Evolutionary conservation across 1,140 invertebrate species (phyloP).

Genomic region (Branchinecta lindahli): DNA sequence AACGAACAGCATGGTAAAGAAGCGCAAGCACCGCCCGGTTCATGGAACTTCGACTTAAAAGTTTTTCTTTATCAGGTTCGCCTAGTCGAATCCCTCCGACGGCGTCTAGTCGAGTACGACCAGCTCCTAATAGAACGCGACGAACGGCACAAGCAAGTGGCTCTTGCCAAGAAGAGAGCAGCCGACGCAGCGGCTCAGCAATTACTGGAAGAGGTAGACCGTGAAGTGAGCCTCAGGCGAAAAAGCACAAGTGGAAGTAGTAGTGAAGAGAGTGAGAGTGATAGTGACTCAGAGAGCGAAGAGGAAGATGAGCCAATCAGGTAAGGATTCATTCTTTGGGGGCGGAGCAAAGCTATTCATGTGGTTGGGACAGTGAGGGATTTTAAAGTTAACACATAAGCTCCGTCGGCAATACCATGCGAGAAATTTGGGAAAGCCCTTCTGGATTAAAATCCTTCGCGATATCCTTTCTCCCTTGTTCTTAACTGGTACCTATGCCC

Average conservation of each 20-base stretch:
- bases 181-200: neutral
- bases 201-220: constrained; percentile 13
- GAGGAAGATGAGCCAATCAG: constrained; percentile 9
- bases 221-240: constrained; percentile 22
- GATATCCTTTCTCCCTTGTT: too few relatives aligned
- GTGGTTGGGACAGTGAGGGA: too few relatives aligned
- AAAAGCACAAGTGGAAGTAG: constrained; percentile 19
- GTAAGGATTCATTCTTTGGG: too few relatives aligned
- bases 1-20: too few relatives aligned
- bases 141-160: constrained; percentile 19
- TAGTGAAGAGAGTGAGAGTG: constrained; percentile 1
- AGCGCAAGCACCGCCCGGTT: too few relatives aligned
- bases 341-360: too few relatives aligned
- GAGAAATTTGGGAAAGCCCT: too few relatives aligned
- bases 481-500: too few relatives aligned
- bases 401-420: too few relatives aligned
- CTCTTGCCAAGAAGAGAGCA: neutral
- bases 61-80: neutral
- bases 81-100: neutral
- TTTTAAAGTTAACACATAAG: too few relatives aligned
- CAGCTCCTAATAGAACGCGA: neutral
- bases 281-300: neutral
- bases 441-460: too few relatives aligned
- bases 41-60: neutral
- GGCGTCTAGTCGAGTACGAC: neutral